Evolutionary conservation across 2,797 vertebrate species (phyloP).

Genomic region (Dryobates pubescens): DNA sequence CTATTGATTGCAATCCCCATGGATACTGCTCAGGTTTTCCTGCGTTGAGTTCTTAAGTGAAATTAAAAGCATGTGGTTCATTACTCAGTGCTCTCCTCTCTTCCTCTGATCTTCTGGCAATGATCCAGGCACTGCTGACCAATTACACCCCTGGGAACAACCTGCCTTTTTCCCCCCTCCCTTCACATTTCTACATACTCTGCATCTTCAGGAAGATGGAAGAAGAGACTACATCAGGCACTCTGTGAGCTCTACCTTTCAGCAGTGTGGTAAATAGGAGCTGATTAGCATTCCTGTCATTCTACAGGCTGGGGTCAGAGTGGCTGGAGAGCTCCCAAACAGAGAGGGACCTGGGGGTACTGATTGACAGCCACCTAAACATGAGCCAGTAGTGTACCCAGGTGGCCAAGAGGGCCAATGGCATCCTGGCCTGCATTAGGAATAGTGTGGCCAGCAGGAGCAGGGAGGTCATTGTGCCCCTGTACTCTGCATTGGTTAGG

Average conservation of each 20-base stretch:
- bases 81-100: constrained; percentile 55
- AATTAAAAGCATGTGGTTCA: constrained; percentile 74
- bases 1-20: constrained; percentile 71
- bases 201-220: constrained; percentile 44
- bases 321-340: no score
- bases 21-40: constrained; percentile 71
- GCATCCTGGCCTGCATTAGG: no score
- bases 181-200: constrained; percentile 40
- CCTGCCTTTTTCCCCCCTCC: neutral
- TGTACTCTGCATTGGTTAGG: no score
- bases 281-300: neutral
- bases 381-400: no score
- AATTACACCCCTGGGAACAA: constrained; percentile 59
- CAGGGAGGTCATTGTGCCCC: no score
- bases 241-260: neutral
- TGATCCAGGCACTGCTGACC: constrained; percentile 34
- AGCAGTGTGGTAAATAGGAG: neutral
- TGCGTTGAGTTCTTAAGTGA: constrained; percentile 71
- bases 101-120: constrained; percentile 60
- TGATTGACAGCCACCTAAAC: no score
- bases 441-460: no score
- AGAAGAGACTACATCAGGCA: neutral
- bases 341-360: no score
- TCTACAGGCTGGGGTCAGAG: no score
- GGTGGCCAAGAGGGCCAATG: no score